Evolutionary conservation across 1,140 invertebrate species (phyloP), one percentile per base, ranked within the genome.

Genomic region (Pseudomyrmex sp.): DNA sequence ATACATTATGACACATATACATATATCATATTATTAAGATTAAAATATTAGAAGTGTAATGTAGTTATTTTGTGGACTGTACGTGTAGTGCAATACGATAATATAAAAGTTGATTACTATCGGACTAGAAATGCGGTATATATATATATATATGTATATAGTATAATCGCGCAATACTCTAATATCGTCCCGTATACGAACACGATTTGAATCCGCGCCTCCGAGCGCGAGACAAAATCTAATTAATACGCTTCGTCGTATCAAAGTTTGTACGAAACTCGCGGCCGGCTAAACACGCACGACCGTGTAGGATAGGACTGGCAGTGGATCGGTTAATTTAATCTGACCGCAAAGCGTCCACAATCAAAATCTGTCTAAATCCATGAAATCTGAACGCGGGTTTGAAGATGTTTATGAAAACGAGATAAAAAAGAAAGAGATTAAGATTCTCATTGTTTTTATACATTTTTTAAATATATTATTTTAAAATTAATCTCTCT

Each of bases 301-400:
- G 68, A 50, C 48, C 69, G 70, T 87, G 84, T 82, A 84, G 75
- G 63, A 88, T 88, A 70, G 44, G 46, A 56, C 48, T 83, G 87
- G 77, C 87, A 85, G 86, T 88, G 86, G 86, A 69, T 83, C 73
- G 83, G 59, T 75, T 77, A 76, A 76, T 74, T 75, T 77, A 76
- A 76, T 74, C 20, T 61, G 20, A 70, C 46, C 13, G n/a, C 48
- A 12, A 80, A 61, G 23, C 12, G 10, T 4, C 44, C 54, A 20
- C 58, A 59, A 79, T 80, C 66, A 26, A 72, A n/a, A 61, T 44
- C 44, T 15, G 44, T 7, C 56, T 18, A 59, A 35, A 46, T 59
- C 58, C 66, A 23, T 35, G 35, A n/a, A 72, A 80, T 70, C 46
- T 70, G n/a, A n/a, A 20, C 2, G 18, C 2, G 18, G 13, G 5